phyloP scores from a whole-genome alignment of 2,888 invertebrate genomes.

The Balanococcus diminutus region DNA sequence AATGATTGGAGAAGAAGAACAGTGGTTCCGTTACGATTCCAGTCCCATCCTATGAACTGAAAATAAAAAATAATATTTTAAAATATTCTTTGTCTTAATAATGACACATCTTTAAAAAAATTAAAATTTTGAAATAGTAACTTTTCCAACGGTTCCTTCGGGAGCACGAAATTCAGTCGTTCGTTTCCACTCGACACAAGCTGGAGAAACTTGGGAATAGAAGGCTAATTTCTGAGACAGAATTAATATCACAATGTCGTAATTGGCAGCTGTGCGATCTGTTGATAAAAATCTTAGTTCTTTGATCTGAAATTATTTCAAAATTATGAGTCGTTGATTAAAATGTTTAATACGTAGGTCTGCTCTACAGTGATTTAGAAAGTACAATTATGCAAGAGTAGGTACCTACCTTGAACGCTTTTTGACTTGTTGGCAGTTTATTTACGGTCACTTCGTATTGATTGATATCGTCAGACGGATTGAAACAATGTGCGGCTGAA shows the following conservation, averaged over 20 bases:
- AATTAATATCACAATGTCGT: background rate
- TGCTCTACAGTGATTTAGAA: too few relatives aligned
- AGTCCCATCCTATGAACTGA: slow-evolving; percentile 58
- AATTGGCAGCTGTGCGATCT: background rate
- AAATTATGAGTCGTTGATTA: background rate
- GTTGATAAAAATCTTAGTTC: background rate
- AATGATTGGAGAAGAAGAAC: slow-evolving; percentile 56
- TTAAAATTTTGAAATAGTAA: background rate
- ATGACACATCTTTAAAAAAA: too few relatives aligned
- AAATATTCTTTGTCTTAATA: too few relatives aligned
- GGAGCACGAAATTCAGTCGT: background rate
- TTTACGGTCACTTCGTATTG: background rate
- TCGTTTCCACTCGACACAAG: background rate
- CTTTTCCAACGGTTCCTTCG: background rate
- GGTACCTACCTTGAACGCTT: background rate
- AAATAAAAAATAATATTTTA: background rate
- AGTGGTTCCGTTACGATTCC: slow-evolving; percentile 55
- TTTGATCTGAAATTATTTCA: background rate
- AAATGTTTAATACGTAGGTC: too few relatives aligned
- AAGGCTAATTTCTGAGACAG: background rate
- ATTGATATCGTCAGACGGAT: background rate
- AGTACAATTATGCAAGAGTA: too few relatives aligned
- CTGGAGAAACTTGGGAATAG: background rate
- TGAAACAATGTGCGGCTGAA: background rate
- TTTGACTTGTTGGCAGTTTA: background rate